These are phyloP conservation scores for Plutomurus gul DNA, from an alignment of 1,140 invertebrate species.

Conservation along the genomic window DNA sequence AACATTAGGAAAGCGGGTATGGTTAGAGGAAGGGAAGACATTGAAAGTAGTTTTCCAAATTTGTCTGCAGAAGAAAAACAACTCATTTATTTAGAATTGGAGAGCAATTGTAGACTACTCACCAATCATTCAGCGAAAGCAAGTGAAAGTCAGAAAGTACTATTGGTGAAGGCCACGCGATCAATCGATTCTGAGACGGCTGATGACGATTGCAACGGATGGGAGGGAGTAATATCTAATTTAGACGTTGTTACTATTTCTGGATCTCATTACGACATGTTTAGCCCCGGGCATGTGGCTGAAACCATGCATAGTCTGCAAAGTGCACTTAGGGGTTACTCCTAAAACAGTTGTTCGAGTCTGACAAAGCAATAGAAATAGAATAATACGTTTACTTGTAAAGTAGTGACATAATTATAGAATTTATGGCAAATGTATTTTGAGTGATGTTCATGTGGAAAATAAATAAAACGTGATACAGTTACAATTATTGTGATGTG, in stretches of 20 bases:
- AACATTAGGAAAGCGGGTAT: not conserved
- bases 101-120: not conserved
- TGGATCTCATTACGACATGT: not conserved
- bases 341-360: too few species aligned
- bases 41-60: not conserved
- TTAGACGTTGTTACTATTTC: not conserved
- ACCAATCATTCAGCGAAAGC: not conserved
- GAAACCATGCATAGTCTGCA: too few species aligned
- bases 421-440: too few species aligned
- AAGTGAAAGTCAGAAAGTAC: not conserved
- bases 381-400: too few species aligned
- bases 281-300: not conserved
- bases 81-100: not conserved
- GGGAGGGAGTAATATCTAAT: not conserved
- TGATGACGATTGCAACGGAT: not conserved
- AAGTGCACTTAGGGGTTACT: too few species aligned
- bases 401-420: too few species aligned
- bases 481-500: too few species aligned
- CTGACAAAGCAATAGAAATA: too few species aligned
- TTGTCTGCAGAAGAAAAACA: not conserved
- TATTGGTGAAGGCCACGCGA: not conserved
- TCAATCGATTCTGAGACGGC: not conserved
- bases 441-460: too few species aligned
- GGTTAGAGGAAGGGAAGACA: not conserved
- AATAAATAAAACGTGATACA: too few species aligned